A percentile compares a stretch with the other conserved stretches of the same genome.
Evolutionary conservation across 2,888 invertebrate genomes (phyloP).

Genomic region (Drosophila crucigera): DNA sequence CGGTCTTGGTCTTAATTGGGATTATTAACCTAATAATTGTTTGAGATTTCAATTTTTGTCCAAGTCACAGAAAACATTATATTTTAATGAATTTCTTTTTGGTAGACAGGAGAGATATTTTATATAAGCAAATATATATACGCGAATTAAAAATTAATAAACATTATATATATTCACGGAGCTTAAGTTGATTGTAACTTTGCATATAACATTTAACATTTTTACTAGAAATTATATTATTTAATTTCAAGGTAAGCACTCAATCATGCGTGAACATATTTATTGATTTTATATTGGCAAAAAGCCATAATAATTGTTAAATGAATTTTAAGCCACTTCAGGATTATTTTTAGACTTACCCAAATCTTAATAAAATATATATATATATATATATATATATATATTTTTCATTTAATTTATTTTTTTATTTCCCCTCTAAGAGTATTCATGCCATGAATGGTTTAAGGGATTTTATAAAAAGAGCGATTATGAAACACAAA

Average conservation of each 20-base stretch:
- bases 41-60: neutral
- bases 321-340: neutral
- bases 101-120: neutral
- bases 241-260: neutral
- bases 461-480: neutral
- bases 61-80: neutral
- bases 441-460: neutral
- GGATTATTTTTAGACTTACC: neutral
- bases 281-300: neutral
- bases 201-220: too few species aligned
- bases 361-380: neutral
- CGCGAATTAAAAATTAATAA: neutral
- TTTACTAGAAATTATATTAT: neutral
- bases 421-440: neutral
- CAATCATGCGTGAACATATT: neutral
- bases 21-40: constrained; percentile 18
- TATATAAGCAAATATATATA: neutral
- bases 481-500: neutral
- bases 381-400: neutral
- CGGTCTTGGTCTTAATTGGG: constrained; percentile 4
- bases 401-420: neutral
- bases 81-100: neutral
- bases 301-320: neutral
- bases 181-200: neutral
- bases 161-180: neutral